A percentile compares a stretch with the other conserved stretches of the same genome.
phyloP scores from a whole-genome alignment of 1,140 invertebrate genomes.

The Orussus abietinus region DNA sequence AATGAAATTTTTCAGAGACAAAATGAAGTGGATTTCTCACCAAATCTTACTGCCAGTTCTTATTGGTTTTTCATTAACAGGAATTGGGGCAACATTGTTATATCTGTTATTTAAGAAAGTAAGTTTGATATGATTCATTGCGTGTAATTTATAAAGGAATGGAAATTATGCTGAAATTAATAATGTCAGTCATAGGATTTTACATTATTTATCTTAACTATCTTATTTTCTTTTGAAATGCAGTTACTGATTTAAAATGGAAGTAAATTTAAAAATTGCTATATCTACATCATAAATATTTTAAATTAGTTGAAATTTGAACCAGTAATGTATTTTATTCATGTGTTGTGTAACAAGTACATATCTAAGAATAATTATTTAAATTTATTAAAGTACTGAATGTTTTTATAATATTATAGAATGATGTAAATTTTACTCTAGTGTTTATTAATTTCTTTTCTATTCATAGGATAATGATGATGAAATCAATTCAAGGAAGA shows the following conservation, averaged over 20 bases:
- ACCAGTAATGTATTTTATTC: too few relatives aligned
- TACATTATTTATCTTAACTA: neutral
- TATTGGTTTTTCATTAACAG: conserved; percentile 47
- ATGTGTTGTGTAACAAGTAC: too few relatives aligned
- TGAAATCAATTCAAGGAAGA: conserved; percentile 21
- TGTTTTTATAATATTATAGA: too few relatives aligned
- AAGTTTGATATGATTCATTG: conserved; percentile 7
- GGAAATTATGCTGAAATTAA: conserved; percentile 1
- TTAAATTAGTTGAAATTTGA: too few relatives aligned
- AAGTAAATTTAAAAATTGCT: conserved; percentile 1
- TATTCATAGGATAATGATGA: conserved; percentile 27
- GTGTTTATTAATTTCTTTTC: conserved; percentile 8
- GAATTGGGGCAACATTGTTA: conserved; percentile 44
- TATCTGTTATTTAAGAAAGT: conserved; percentile 48
- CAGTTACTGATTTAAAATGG: too few relatives aligned
- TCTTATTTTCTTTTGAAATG: too few relatives aligned
- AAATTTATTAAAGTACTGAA: too few relatives aligned
- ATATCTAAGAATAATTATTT: neutral
- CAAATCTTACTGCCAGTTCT: conserved; percentile 30
- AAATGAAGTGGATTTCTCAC: conserved; percentile 27
- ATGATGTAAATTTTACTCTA: neutral
- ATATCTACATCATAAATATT: conserved; percentile 2
- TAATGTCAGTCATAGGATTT: neutral
- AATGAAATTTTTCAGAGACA: conserved; percentile 13
- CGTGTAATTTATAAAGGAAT: conserved; percentile 4